Percentiles rank a stretch among this genome's conserved stretches.
Evolutionary conservation across 2,888 invertebrate species (phyloP).

Genomic region (Encarsia formosa): DNA sequence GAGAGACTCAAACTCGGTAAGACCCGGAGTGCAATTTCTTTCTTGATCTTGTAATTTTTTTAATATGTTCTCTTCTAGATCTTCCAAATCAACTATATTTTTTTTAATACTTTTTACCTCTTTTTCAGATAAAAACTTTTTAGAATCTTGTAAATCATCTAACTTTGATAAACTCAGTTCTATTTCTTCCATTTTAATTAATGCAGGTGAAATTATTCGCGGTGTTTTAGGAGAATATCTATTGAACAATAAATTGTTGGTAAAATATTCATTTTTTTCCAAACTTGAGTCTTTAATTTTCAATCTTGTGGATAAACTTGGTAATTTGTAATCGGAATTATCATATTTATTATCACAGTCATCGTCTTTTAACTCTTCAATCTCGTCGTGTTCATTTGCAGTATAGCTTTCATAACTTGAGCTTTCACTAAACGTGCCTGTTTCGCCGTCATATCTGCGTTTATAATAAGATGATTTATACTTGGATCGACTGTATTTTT

Average conservation of each 20-base stretch:
- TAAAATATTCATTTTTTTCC: too few relatives aligned
- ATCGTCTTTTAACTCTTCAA: slow-evolving; percentile 6
- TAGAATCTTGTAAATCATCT: background rate
- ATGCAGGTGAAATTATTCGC: too few relatives aligned
- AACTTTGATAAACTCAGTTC: background rate
- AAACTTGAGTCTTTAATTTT: too few relatives aligned
- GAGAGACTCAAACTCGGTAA: too few relatives aligned
- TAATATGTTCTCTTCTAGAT: slow-evolving; percentile 21
- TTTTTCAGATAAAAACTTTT: slow-evolving; percentile 9
- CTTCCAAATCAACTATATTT: slow-evolving; percentile 20
- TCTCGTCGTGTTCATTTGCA: background rate
- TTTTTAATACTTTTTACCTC: slow-evolving; percentile 6
- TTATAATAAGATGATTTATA: slow-evolving; percentile 12
- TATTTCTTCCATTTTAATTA: too few relatives aligned
- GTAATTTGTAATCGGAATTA: too few relatives aligned
- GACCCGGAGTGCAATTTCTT: too few relatives aligned
- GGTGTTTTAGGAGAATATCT: too few relatives aligned
- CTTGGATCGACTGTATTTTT: slow-evolving; percentile 9
- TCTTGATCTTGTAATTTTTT: slow-evolving; percentile 9
- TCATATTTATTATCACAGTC: too few relatives aligned
- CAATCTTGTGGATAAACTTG: too few relatives aligned
- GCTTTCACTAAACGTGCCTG: slow-evolving; percentile 1
- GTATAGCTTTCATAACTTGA: background rate
- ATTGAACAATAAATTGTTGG: too few relatives aligned
- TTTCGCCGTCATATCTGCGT: slow-evolving; percentile 3